A percentile compares a stretch with the other conserved stretches of the same genome.
Conservation (phyloP, 2,113 vertebrate species). For the Blennius ocellaris region DNA sequence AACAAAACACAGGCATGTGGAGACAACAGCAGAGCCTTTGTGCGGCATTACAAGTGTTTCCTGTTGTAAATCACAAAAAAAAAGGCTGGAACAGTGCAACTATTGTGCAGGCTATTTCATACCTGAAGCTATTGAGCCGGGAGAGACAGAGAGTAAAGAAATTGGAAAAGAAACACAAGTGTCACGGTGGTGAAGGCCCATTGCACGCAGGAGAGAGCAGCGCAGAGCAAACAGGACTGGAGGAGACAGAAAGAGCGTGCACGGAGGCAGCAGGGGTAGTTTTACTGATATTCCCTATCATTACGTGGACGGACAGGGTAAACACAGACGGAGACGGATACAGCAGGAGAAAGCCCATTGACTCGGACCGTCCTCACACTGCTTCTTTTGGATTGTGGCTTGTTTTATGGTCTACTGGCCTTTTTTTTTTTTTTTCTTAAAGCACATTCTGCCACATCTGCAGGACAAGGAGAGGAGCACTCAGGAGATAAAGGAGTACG, state of each 20-base stretch:
- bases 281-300: conserved; percentile 64
- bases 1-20: conserved; percentile 6
- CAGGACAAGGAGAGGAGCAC: not conserved
- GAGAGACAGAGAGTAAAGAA: conserved; percentile 10
- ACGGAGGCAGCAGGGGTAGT: conserved; percentile 43
- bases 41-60: conserved; percentile 3
- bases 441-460: not conserved
- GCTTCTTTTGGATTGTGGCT: conserved; percentile 48
- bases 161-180: not conserved
- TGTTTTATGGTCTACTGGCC: conserved; percentile 23
- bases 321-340: conserved; percentile 51
- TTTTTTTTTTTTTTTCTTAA: too few relatives aligned
- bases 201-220: conserved; percentile 30
- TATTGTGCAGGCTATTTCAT: conserved; percentile 39
- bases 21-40: conserved; percentile 43
- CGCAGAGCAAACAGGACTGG: conserved; percentile 4
- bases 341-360: conserved; percentile 36
- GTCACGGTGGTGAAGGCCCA: not conserved
- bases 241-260: conserved; percentile 34
- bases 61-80: conserved; percentile 41
- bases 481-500: too few relatives aligned
- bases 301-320: conserved; percentile 57
- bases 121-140: conserved; percentile 24
- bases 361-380: conserved; percentile 32
- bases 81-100: conserved; percentile 26